phyloP scores from a whole-genome alignment of 2,113 vertebrate species.

The Heterotis niloticus region DNA sequence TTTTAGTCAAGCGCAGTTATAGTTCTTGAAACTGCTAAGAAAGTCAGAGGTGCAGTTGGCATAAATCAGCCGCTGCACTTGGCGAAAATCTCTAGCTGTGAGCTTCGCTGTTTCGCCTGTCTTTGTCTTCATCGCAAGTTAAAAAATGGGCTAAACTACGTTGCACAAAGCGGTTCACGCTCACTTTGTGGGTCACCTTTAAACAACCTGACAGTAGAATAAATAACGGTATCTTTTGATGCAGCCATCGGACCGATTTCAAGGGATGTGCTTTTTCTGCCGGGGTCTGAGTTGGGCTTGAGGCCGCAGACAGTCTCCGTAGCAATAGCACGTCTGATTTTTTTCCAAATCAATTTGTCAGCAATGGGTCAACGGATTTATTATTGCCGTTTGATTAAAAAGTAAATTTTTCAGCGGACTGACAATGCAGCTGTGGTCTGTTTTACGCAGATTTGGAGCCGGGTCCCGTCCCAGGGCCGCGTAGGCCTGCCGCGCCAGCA shows the following conservation, averaged over 20 bases:
- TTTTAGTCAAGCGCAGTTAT: neutral
- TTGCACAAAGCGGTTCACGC: no score
- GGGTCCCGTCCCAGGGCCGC: conserved; percentile 44
- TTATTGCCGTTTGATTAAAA: conserved; percentile 55
- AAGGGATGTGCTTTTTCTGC: neutral
- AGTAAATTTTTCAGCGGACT: conserved; percentile 55
- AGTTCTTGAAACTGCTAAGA: neutral
- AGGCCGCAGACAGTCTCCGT: conserved; percentile 34
- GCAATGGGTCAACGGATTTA: conserved; percentile 48
- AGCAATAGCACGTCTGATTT: conserved; percentile 51
- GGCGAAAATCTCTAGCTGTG: no score
- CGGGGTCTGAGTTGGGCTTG: neutral
- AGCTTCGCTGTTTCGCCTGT: no score
- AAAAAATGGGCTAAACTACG: no score
- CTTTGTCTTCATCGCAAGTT: no score
- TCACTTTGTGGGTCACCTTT: no score
- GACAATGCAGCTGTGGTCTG: conserved; percentile 60
- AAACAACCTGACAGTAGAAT: no score
- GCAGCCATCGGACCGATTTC: no score
- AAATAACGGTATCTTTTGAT: no score
- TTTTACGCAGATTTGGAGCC: conserved; percentile 53
- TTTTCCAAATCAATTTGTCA: conserved; percentile 67
- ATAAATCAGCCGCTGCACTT: neutral
- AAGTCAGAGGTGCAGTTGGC: conserved; percentile 1
- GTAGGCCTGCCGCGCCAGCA: conserved; percentile 37